Conservation (phyloP, 2,797 vertebrate genomes). For the Enoplosus armatus region DNA sequence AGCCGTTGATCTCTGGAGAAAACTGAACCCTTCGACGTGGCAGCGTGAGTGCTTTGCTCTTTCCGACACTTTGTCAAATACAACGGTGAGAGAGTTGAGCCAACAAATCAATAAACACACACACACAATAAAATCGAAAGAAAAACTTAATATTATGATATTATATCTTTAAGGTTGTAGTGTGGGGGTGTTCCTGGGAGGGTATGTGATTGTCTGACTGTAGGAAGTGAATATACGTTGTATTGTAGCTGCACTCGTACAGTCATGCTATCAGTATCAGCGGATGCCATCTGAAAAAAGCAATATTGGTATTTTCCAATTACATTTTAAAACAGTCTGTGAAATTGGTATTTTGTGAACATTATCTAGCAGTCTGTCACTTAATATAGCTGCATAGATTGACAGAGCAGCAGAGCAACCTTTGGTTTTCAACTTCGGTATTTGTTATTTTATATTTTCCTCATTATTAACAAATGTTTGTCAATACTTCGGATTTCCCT, state of each 20-base stretch:
- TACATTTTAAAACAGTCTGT: background rate
- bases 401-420: no score
- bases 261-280: background rate
- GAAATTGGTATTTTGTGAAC: background rate
- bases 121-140: no score
- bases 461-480: no score
- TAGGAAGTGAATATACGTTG: background rate
- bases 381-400: background rate
- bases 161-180: no score
- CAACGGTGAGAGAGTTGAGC: no score
- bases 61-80: no score
- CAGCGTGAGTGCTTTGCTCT: background rate
- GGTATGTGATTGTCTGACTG: no score
- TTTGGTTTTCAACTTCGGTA: background rate
- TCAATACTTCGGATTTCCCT: no score
- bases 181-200: background rate
- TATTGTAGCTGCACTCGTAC: background rate
- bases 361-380: background rate
- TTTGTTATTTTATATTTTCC: no score
- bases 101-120: no score
- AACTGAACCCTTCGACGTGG: background rate
- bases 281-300: no score
- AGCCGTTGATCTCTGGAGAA: background rate
- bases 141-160: no score
- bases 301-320: background rate